These are phyloP conservation scores for Pedionomus torquatus DNA, from an alignment of 2,113 vertebrate species.

Conservation along the genomic window DNA sequence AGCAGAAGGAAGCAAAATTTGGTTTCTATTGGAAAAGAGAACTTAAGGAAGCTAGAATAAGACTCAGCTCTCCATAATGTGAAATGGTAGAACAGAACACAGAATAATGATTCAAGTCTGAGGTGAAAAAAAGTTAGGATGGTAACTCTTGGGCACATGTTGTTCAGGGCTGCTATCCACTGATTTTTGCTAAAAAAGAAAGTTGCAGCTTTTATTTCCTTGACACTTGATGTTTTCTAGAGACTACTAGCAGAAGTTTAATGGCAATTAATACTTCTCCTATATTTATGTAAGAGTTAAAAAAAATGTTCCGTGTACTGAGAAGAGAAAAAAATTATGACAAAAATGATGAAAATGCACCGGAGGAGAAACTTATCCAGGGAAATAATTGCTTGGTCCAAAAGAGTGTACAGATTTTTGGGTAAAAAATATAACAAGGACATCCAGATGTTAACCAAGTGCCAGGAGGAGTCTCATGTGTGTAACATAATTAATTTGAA, in stretches of 20 bases:
- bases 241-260: not conserved
- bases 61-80: not conserved
- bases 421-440: not conserved
- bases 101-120: not conserved
- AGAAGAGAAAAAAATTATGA: not conserved
- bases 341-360: not conserved
- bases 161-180: not conserved
- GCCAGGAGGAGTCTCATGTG: not conserved
- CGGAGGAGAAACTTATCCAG: not conserved
- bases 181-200: not conserved
- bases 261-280: not conserved
- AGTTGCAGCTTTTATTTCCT: not conserved
- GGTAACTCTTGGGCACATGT: not conserved
- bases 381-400: not conserved
- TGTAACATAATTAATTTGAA: conserved; percentile 23
- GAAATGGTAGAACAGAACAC: not conserved
- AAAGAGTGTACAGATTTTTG: not conserved
- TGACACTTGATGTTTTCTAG: not conserved
- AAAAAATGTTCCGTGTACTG: not conserved
- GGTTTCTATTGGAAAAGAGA: not conserved
- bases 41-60: not conserved
- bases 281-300: not conserved
- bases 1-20: not conserved
- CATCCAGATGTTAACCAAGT: conserved; percentile 30
- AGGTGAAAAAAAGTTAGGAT: not conserved